phyloP scores from a whole-genome alignment of 2,113 vertebrate species.

The Nycticryphes semicollaris region DNA sequence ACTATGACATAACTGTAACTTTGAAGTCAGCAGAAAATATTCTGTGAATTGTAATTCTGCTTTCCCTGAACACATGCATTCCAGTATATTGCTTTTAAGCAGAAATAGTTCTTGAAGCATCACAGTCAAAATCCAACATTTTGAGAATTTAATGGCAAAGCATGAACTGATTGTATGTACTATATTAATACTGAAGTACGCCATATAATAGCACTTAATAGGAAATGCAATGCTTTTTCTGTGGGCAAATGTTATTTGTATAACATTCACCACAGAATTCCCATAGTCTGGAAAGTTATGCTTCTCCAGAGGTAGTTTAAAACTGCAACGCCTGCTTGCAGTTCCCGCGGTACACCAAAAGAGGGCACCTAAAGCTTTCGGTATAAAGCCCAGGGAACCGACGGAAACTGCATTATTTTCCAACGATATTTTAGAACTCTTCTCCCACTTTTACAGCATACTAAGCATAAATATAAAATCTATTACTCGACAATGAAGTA shows the following conservation, averaged over 20 bases:
- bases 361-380: slow-evolving; percentile 74
- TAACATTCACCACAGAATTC: background rate
- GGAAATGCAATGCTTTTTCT: background rate
- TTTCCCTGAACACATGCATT: background rate
- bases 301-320: background rate
- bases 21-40: background rate
- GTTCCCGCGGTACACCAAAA: slow-evolving; percentile 27
- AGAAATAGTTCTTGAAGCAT: background rate
- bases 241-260: background rate
- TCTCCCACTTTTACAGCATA: slow-evolving; percentile 4
- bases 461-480: background rate
- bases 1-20: background rate
- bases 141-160: background rate
- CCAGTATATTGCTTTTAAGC: background rate
- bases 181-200: background rate
- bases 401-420: background rate
- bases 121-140: background rate
- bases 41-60: background rate
- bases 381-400: background rate
- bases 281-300: background rate
- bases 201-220: background rate
- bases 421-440: background rate
- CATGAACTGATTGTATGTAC: background rate
- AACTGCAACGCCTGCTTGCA: slow-evolving; percentile 16
- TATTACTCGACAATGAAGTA: background rate